Percentiles rank a stretch among this genome's conserved stretches.
Conservation (phyloP, 2,888 invertebrate species). For the Aspidiotus destructor region DNA sequence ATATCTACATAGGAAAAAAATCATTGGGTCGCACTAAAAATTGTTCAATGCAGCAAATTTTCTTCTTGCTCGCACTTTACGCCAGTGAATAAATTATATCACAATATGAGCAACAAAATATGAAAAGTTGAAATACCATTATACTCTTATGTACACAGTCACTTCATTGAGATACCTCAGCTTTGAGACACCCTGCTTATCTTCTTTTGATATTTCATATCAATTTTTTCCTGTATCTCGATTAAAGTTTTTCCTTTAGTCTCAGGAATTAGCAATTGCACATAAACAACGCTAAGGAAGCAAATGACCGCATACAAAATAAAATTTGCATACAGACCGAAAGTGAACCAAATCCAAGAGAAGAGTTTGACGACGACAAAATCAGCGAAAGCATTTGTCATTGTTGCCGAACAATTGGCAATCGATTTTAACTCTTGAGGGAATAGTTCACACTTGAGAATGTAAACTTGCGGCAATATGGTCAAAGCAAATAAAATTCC, state of each 20-base stretch:
- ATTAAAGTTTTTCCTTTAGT: constrained; percentile 17
- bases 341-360: constrained; percentile 1
- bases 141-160: too few species aligned
- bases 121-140: too few species aligned
- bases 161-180: too few species aligned
- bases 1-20: too few species aligned
- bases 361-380: constrained; percentile 14
- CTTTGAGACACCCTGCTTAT: too few species aligned
- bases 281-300: not conserved
- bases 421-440: constrained; percentile 15
- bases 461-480: constrained; percentile 3
- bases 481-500: constrained; percentile 7
- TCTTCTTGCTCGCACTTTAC: too few species aligned
- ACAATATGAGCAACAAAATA: too few species aligned
- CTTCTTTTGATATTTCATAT: not conserved
- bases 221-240: constrained; percentile 15
- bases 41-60: too few species aligned
- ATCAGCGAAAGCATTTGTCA: constrained; percentile 8
- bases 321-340: constrained; percentile 16
- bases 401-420: constrained; percentile 1
- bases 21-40: too few species aligned
- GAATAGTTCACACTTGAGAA: constrained; percentile 18
- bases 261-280: constrained; percentile 16
- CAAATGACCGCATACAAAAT: constrained; percentile 8
- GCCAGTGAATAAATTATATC: too few species aligned